Base-by-base conservation (phyloP, 1,140 invertebrate genomes). In the Solen grandis region DNA sequence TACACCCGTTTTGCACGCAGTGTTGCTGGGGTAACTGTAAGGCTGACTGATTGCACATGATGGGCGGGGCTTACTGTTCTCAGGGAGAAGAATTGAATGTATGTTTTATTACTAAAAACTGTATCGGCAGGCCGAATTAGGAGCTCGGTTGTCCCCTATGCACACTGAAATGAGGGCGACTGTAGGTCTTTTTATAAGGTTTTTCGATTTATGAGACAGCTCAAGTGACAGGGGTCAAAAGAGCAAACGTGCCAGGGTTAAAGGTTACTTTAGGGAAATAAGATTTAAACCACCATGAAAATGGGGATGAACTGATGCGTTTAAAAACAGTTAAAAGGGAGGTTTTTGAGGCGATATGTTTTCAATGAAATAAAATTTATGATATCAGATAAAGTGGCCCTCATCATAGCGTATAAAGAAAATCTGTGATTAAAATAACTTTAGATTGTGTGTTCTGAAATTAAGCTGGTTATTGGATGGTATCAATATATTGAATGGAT, bases 191-290 rank as follows among this genome's bases (percentile, higher is more conserved):
- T 10, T 66, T 66, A 66, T 41, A 66, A n/a, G 62, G n/a, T 63
- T 36, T 5, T 63, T 36, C 13, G 29, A 36, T 63, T 66, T 41
- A 60, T 60, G 50, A 5, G 38, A 41, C 62, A 66, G 62, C 38
- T 66, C 62, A 35, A 8, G 50, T 66, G 62, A 66, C 62, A 46
- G 31, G 50, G 62, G 62, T 66, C 62, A 66, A 66, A 46, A 66
- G 62, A 66, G 62, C 62, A 66, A 41, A 2, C 36, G 10, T 41
- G 36, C 50, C 50, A 19, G 50, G 50, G 38, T 62, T 66, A 41
- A 8, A 8, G 29, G 14, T 41, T 31, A 66, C 62, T 41, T 41
- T 41, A 5, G 36, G 8, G 10, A 19, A 66, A 46, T 41, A 41
- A 19, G 25, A n/a, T n/a, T n/a, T 29, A 33, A 31, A 16, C 59